Percentiles rank a stretch among this genome's conserved stretches.
Conservation (phyloP, 35 echinoderm and acorn worm genomes). For the Apostichopus californicus region DNA sequence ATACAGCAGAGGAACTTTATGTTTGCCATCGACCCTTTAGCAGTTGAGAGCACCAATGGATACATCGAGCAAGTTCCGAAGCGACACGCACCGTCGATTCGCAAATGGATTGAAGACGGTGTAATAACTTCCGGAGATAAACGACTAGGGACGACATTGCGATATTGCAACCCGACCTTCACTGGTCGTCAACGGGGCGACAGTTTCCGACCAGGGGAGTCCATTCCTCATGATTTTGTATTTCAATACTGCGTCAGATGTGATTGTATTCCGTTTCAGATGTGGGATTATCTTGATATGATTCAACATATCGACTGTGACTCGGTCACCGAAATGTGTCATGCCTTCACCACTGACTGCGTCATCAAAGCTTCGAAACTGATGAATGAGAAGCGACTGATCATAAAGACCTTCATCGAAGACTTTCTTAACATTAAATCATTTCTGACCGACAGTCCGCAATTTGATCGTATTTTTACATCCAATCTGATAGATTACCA, state of each 20-base stretch:
- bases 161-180: constrained; percentile 62
- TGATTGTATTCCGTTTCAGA: constrained; percentile 52
- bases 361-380: neutral
- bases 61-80: neutral
- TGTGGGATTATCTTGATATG: constrained; percentile 69
- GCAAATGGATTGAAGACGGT: constrained; percentile 50
- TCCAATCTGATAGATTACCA: constrained; percentile 60
- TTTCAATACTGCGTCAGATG: constrained; percentile 46
- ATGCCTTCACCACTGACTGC: neutral
- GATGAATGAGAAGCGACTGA: constrained; percentile 19
- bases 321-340: constrained; percentile 45
- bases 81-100: constrained; percentile 22
- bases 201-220: neutral
- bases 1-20: neutral
- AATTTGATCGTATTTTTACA: constrained; percentile 70
- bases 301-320: neutral
- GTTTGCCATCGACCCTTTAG: neutral
- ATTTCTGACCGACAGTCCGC: neutral
- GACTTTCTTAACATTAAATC: constrained; percentile 42
- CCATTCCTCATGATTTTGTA: neutral
- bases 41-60: neutral
- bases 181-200: constrained; percentile 31
- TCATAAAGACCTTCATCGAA: neutral
- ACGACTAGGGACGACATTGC: neutral
- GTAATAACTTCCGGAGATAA: constrained; percentile 15